phyloP scores from a whole-genome alignment of 1,140 invertebrate species.

The Bathynomus jamesi region DNA sequence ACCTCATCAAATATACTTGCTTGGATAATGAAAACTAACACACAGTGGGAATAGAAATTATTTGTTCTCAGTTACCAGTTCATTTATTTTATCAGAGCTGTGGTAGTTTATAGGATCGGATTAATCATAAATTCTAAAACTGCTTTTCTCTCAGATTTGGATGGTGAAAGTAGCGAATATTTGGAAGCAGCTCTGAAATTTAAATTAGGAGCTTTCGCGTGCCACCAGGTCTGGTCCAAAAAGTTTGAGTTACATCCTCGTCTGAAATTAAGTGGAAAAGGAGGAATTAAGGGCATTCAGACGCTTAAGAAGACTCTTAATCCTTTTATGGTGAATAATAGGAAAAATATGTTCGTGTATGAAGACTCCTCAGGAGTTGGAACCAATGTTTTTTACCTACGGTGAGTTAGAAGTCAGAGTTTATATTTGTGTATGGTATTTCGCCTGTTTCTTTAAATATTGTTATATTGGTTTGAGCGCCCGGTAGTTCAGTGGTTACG shows the following conservation, averaged over 20 bases:
- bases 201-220: constrained; percentile 60
- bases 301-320: constrained; percentile 59
- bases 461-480: too few species aligned
- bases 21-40: too few species aligned
- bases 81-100: too few species aligned
- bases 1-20: too few species aligned
- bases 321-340: constrained; percentile 64
- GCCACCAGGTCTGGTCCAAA: constrained; percentile 63
- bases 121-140: too few species aligned
- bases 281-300: constrained; percentile 42
- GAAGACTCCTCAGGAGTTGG: constrained; percentile 54
- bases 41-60: too few species aligned
- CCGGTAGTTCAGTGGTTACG: too few species aligned
- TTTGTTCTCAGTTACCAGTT: too few species aligned
- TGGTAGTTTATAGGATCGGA: too few species aligned
- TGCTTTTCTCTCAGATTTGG: constrained; percentile 36
- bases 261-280: constrained; percentile 50
- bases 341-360: constrained; percentile 74
- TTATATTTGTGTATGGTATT: too few species aligned
- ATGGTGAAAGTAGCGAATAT: constrained; percentile 40
- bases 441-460: too few species aligned
- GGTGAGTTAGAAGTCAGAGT: too few species aligned
- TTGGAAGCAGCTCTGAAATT: constrained; percentile 50
- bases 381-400: constrained; percentile 34
- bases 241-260: constrained; percentile 63